Evolutionary conservation across 2,888 invertebrate genomes (phyloP), one percentile per base, ranked within the genome.

Genomic region (Orthosia incerta): DNA sequence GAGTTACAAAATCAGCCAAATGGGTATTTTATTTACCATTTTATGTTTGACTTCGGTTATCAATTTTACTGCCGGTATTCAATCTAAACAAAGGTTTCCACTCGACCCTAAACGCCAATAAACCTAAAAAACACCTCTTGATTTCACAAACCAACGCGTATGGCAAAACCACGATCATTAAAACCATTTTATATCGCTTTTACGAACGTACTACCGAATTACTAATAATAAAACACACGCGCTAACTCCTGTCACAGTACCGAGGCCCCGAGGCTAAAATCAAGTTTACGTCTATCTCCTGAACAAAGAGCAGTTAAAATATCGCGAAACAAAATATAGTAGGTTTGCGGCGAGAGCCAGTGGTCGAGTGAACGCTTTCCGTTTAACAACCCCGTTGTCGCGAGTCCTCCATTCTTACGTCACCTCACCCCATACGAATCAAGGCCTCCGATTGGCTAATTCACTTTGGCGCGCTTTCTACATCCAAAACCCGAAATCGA

Each of bases 391-490:
- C 96, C 96, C 93, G 92, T 89, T 93, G 89, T 88, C 89, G 90
- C 92, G 86, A 91, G 89, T 89, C 90, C 91, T 89, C 90, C 86
- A 85, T 90, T 89, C 92, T 94, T 94, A 95, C 96, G 95, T 95
- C 96, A 96, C 94, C 95, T 96, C 96, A 96, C 96, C 96, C 96
- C 95, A 96, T 94, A 91, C 88, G 4, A 89, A 91, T 87, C 75
- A 83, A 79, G 88, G 86, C 71, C 79, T 68, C 89, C 82, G 73
- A 95, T 94, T 95, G 94, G 95, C 83, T 78, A 74, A 87, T 95
- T 94, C 93, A 86, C 82, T 96, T 96, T 96, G 95, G 93, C 96
- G 96, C 96, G 96, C 96, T 96, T 96, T 96, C 93, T 92, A 82
- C 82, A 74, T 79, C 83, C 89, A 84, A 90, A 91, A 92, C 84